Evolutionary conservation across 2,888 invertebrate species (phyloP).

Genomic region (Epistrophe grossulariae): DNA sequence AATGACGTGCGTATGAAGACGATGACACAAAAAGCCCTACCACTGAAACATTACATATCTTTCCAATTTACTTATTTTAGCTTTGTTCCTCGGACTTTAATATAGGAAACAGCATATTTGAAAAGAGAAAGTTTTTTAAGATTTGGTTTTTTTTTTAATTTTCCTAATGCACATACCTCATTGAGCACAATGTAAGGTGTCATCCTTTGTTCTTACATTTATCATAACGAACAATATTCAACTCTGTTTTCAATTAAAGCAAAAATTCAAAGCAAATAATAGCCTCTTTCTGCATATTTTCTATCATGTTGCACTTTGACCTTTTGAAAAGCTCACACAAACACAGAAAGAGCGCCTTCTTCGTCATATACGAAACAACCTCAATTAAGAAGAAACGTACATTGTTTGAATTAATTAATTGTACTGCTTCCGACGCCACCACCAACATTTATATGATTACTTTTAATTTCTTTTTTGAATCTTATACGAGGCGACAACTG

Average conservation of each 20-base stretch:
- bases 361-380: slow-evolving; percentile 22
- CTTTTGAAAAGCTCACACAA: slow-evolving; percentile 50
- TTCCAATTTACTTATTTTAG: neutral
- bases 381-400: slow-evolving; percentile 63
- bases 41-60: neutral
- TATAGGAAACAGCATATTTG: neutral
- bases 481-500: slow-evolving; percentile 48
- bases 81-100: neutral
- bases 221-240: slow-evolving; percentile 21
- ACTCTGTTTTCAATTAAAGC: neutral
- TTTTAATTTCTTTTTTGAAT: slow-evolving; percentile 67
- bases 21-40: neutral
- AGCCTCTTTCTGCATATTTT: slow-evolving; percentile 31
- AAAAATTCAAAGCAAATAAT: slow-evolving; percentile 50
- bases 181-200: slow-evolving; percentile 50
- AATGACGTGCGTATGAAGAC: no score
- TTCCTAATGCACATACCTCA: slow-evolving; percentile 69
- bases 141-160: slow-evolving; percentile 61
- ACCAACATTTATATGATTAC: slow-evolving; percentile 36
- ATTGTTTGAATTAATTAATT: slow-evolving; percentile 71
- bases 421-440: slow-evolving; percentile 72
- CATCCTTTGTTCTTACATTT: slow-evolving; percentile 18
- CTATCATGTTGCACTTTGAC: slow-evolving; percentile 63
- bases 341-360: neutral
- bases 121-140: slow-evolving; percentile 11